A percentile compares a stretch with the other conserved stretches of the same genome.
Conservation (phyloP, 1,140 invertebrate genomes). For the Hylaeus volcanicus region DNA sequence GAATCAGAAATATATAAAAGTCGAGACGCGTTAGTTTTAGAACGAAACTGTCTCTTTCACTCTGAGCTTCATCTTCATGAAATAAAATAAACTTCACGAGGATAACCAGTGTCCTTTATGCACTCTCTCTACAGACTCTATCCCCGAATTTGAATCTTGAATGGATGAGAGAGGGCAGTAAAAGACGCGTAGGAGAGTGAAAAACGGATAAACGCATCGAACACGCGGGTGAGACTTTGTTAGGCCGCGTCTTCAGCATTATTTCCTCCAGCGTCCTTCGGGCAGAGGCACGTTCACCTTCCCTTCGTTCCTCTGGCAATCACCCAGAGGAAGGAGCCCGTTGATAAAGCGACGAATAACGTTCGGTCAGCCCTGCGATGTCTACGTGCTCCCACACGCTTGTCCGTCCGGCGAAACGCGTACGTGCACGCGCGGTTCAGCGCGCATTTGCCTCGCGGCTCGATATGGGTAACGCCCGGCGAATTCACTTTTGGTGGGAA, state of each 20-base stretch:
- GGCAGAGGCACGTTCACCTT: constrained; percentile 20
- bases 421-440: constrained; percentile 42
- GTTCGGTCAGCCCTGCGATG: neutral
- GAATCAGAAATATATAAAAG: too few species aligned
- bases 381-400: neutral
- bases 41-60: too few species aligned
- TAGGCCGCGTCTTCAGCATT: constrained; percentile 48
- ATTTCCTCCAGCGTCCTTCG: constrained; percentile 24
- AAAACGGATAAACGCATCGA: constrained; percentile 50
- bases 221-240: constrained; percentile 62
- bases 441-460: constrained; percentile 54
- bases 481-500: constrained; percentile 64
- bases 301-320: constrained; percentile 50
- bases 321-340: constrained; percentile 39
- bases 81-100: too few species aligned
- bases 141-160: constrained; percentile 33
- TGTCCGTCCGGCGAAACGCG: constrained; percentile 31
- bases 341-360: constrained; percentile 38
- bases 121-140: too few species aligned
- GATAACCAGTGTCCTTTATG: too few species aligned
- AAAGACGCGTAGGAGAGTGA: constrained; percentile 16
- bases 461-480: constrained; percentile 57
- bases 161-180: neutral
- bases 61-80: too few species aligned
- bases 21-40: too few species aligned